These are phyloP conservation scores for Octopus sinensis DNA, from an alignment of 1,140 invertebrate genomes.

Conservation along the genomic window DNA sequence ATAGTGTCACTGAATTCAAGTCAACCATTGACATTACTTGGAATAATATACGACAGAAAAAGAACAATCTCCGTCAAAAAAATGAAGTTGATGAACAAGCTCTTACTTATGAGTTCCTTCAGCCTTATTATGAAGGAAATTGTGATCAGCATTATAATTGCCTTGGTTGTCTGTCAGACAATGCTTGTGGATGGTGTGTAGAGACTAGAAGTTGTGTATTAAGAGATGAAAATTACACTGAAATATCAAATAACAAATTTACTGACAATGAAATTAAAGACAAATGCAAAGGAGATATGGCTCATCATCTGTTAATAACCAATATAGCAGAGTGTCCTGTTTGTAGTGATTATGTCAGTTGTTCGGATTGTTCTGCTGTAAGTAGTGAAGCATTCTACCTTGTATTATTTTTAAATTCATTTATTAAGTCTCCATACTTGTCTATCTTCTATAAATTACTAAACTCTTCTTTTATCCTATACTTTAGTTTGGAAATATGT, in stretches of 20 bases:
- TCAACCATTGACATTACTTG: not conserved
- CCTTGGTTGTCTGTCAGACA: slow-evolving; percentile 81
- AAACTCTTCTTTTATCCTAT: too few species aligned
- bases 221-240: slow-evolving; percentile 9
- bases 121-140: slow-evolving; percentile 68
- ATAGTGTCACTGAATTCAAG: slow-evolving; percentile 11
- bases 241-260: not conserved
- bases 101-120: slow-evolving; percentile 84
- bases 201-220: slow-evolving; percentile 25
- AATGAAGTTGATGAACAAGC: slow-evolving; percentile 55
- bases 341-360: slow-evolving; percentile 69
- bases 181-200: slow-evolving; percentile 83
- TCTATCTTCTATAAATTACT: too few species aligned
- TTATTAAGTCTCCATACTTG: not conserved
- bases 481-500: too few species aligned
- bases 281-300: slow-evolving; percentile 23
- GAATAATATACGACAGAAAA: not conserved
- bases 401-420: not conserved
- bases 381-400: not conserved
- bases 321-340: slow-evolving; percentile 77
- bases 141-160: slow-evolving; percentile 80
- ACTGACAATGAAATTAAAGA: not conserved
- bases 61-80: not conserved
- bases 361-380: slow-evolving; percentile 42
- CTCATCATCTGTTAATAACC: slow-evolving; percentile 28